These are phyloP conservation scores for Eupeodes latifasciatus DNA, from an alignment of 2,888 invertebrate species.

Conservation along the genomic window DNA sequence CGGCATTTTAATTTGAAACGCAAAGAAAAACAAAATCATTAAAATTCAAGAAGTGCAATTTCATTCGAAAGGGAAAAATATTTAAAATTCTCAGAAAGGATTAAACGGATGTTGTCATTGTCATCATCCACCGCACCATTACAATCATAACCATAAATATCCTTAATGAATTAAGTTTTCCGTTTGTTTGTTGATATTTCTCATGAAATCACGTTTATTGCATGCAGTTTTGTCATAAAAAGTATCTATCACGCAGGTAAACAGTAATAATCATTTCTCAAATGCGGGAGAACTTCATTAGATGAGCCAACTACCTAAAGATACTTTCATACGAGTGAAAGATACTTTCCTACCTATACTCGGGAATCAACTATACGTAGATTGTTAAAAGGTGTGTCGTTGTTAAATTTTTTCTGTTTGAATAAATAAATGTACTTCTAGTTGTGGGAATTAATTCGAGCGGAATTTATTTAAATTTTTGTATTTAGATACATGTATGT, in stretches of 20 bases:
- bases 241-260: conserved; percentile 37
- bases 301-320: conserved; percentile 61
- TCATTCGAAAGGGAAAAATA: not conserved
- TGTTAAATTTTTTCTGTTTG: not conserved
- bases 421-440: not conserved
- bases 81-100: conserved; percentile 55
- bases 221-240: conserved; percentile 51
- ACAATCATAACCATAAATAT: not conserved
- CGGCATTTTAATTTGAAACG: not conserved
- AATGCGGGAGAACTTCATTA: conserved; percentile 41
- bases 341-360: not conserved
- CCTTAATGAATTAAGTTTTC: conserved; percentile 26
- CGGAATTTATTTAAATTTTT: conserved; percentile 52
- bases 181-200: not conserved
- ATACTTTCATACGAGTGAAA: conserved; percentile 32
- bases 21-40: conserved; percentile 35
- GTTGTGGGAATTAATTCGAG: conserved; percentile 60
- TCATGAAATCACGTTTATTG: conserved; percentile 47
- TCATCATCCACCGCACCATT: not conserved
- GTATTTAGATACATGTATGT: conserved; percentile 32
- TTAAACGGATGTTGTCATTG: conserved; percentile 47
- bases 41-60: conserved; percentile 57
- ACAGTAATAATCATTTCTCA: conserved; percentile 28
- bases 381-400: conserved; percentile 49
- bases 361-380: not conserved